A percentile compares a stretch with the other conserved stretches of the same genome.
Evolutionary conservation across 1,140 invertebrate species (phyloP).

Genomic region (Dolichoris vasculosae): DNA sequence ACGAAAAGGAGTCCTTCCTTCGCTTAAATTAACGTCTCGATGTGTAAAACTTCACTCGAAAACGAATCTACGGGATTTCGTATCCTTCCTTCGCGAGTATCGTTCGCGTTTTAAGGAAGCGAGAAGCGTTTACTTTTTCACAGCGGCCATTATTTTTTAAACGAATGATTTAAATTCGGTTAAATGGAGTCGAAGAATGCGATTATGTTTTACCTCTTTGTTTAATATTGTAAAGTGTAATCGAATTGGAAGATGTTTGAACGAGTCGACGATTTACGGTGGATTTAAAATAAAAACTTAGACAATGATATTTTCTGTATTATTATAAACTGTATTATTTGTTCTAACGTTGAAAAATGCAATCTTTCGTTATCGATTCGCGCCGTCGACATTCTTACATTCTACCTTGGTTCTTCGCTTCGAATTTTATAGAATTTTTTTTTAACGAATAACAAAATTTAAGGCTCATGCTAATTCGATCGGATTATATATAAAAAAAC

Average conservation of each 20-base stretch:
- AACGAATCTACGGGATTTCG: not conserved
- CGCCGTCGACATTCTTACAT: too few relatives aligned
- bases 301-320: too few relatives aligned
- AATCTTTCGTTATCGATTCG: too few relatives aligned
- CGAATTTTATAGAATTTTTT: not conserved
- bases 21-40: not conserved
- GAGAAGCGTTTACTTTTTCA: not conserved
- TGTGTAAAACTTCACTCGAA: not conserved
- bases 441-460: not conserved
- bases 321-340: too few relatives aligned
- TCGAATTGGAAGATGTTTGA: too few relatives aligned
- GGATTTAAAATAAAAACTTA: too few relatives aligned
- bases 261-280: too few relatives aligned
- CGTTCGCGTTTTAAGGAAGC: not conserved
- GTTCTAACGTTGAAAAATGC: too few relatives aligned
- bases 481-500: not conserved
- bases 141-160: not conserved
- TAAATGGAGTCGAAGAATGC: not conserved
- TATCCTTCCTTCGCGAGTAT: not conserved
- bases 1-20: not conserved
- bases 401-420: not conserved
- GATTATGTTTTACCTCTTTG: not conserved
- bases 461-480: not conserved
- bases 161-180: not conserved
- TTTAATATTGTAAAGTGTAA: not conserved